Base-by-base conservation (phyloP, 1,140 invertebrate genomes). In the Drosophila tsacasi region DNA sequence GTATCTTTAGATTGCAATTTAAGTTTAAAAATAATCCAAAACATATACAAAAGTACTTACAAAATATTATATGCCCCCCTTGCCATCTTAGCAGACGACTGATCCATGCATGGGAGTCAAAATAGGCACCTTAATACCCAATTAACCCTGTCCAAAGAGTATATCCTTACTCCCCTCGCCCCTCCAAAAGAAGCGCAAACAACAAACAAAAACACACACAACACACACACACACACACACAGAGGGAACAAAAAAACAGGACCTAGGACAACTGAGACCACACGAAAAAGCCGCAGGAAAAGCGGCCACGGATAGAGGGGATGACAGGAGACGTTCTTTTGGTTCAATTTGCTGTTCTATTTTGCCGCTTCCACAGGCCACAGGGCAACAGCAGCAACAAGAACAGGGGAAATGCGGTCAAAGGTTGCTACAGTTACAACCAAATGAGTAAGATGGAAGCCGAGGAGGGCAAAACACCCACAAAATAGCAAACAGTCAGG, bases 391-490 rank as follows among this genome's bases (percentile, higher is more conserved):
- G 40, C 46, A 44, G 21, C 55, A 69, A 32, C 55, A 47, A 40
- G 23, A 62, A 13, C 47, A 54, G 49, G 25, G 49, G 27, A 79
- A 64, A 72, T 35, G 52, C 67, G 78, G 78, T 65, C 66, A 72
- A 76, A 77, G 81, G 81, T 72, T 84, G 81, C 73, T 57, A 81
- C 66, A 81, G 72, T 69, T 78, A 78, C 75, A 57, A 50, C 50
- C 75, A 79, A 63, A 78, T 73, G 67, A 73, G 69, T 60, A 73
- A 73, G 67, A 71, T 68, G 67, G 49, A 52, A 57, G 35, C 5
- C 40, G 32, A 35, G 44, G 21, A 35, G 21, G 19, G 27, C 39
- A 46, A 42, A 17, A 21, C n/a, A 46, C 35, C 57, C 49, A 76
- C 52, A 40, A 57, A 57, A 57, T 39, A n/a, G 54, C 17, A 40